Conservation (phyloP, 2,888 invertebrate genomes). For the Euproctis similis region DNA sequence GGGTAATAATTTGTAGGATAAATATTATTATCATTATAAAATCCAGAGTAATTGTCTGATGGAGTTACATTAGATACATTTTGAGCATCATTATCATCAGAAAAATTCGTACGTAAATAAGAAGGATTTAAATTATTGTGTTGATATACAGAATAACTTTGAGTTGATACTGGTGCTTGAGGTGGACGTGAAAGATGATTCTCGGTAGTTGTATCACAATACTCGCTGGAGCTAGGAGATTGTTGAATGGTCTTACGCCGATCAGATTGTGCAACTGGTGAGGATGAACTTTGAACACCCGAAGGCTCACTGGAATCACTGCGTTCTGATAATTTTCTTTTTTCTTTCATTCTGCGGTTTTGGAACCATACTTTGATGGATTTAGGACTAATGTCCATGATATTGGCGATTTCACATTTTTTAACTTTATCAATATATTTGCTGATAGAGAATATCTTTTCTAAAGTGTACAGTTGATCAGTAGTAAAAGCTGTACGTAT, state of each 20-base stretch:
- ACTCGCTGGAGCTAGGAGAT: too few species aligned
- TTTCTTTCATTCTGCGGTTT: slow-evolving; percentile 85
- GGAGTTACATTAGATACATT: slow-evolving; percentile 1
- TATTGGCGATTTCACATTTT: slow-evolving; percentile 79
- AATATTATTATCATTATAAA: slow-evolving; percentile 22
- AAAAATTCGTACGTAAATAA: neutral
- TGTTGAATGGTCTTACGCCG: too few species aligned
- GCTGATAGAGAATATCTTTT: slow-evolving; percentile 55
- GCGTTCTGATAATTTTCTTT: slow-evolving; percentile 73
- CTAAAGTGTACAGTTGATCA: slow-evolving; percentile 80
- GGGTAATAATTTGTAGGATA: slow-evolving; percentile 43
- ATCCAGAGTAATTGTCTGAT: slow-evolving; percentile 4
- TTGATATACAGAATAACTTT: neutral
- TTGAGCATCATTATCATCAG: neutral
- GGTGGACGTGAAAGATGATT: neutral
- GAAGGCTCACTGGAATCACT: too few species aligned
- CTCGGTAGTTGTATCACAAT: too few species aligned
- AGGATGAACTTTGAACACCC: too few species aligned
- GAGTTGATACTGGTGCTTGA: neutral
- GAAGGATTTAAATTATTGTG: neutral
- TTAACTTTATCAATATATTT: slow-evolving; percentile 80
- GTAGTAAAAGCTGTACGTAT: slow-evolving; percentile 84
- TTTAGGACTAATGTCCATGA: slow-evolving; percentile 79
- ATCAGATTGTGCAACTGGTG: too few species aligned
- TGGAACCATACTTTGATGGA: slow-evolving; percentile 92